These are phyloP conservation scores for Tetrao urogallus DNA, from an alignment of 2,113 vertebrate species.

Conservation along the genomic window DNA sequence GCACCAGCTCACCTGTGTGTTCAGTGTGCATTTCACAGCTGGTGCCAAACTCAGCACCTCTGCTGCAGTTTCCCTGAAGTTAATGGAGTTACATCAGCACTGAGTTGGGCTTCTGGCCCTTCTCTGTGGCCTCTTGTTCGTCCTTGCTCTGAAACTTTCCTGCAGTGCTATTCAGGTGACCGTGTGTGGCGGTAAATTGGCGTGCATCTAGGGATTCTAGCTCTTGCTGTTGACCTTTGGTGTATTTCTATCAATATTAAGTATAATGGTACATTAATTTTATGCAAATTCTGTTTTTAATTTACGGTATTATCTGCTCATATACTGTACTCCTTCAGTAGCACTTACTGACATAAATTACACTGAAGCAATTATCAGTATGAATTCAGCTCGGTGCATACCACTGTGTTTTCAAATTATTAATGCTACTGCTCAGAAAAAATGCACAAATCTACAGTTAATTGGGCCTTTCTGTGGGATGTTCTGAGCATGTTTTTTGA, in stretches of 20 bases:
- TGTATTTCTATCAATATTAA: neutral
- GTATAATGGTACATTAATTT: neutral
- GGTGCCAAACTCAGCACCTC: conserved; percentile 16
- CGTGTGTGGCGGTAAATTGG: accelerated
- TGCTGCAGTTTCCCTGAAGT: conserved; percentile 33
- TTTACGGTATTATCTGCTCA: neutral
- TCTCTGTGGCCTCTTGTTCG: neutral
- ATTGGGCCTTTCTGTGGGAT: neutral
- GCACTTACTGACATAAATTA: conserved; percentile 13
- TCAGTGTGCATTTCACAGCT: neutral
- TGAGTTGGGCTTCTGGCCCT: neutral
- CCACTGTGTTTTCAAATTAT: neutral
- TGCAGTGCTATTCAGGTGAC: neutral
- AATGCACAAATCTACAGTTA: neutral
- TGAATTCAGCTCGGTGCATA: neutral
- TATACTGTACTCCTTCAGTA: neutral
- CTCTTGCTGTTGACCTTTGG: neutral
- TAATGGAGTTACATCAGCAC: conserved; percentile 25
- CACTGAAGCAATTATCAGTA: neutral
- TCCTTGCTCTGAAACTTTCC: neutral
- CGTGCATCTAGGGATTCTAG: neutral
- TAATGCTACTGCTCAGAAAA: neutral
- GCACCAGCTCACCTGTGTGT: neutral
- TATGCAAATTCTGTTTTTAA: conserved; percentile 5
- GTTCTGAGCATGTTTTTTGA: neutral